Evolutionary conservation across 2,797 vertebrate species (phyloP).

Genomic region (Threskiornis aethiopicus): DNA sequence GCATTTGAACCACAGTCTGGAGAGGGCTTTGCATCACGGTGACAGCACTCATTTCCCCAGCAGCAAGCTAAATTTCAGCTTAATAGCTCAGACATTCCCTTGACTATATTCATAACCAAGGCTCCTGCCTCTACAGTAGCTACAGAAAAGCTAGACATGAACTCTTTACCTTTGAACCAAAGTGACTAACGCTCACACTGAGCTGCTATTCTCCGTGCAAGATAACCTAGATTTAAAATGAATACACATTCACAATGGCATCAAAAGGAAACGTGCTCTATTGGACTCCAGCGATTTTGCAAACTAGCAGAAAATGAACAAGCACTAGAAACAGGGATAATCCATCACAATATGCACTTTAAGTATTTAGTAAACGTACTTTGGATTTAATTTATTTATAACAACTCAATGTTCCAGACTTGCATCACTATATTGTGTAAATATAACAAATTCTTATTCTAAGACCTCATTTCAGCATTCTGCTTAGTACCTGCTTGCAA

Average conservation of each 20-base stretch:
- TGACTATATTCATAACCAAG: neutral
- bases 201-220: neutral
- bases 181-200: neutral
- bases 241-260: neutral
- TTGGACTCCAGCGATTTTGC: neutral
- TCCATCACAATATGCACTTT: neutral
- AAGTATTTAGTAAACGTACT: neutral
- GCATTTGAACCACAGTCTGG: neutral
- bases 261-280: neutral
- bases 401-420: neutral
- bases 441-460: neutral
- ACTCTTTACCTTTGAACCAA: slow-evolving; percentile 56
- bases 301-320: neutral
- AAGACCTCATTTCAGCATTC: neutral
- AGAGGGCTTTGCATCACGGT: neutral
- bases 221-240: slow-evolving; percentile 14
- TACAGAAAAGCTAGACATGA: neutral
- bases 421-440: neutral
- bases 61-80: slow-evolving; percentile 4
- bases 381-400: slow-evolving; percentile 31
- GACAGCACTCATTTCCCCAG: slow-evolving; percentile 1
- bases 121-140: neutral
- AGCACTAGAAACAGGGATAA: neutral
- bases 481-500: neutral
- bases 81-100: neutral